Percentiles rank a stretch among this genome's conserved stretches.
Conservation (phyloP, 1,140 invertebrate species). For the Maconellicoccus hirsutus region DNA sequence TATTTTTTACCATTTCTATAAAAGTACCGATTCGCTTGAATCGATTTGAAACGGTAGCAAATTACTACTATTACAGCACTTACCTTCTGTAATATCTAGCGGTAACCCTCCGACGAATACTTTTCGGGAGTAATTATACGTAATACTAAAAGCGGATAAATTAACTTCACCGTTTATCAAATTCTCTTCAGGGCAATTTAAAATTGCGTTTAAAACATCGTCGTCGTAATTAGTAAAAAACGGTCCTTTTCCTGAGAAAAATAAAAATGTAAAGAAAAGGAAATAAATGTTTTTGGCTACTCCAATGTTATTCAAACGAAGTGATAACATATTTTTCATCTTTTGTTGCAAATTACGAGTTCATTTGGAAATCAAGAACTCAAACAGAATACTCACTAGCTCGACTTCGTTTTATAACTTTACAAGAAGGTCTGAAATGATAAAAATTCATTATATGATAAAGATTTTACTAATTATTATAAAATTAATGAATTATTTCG, state of each 20-base stretch:
- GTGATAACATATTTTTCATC: too few species aligned
- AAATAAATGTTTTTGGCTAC: too few species aligned
- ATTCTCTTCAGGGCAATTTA: neutral
- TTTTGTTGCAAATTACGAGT: too few species aligned
- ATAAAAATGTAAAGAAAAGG: neutral
- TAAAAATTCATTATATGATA: conserved; percentile 7
- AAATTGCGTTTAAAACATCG: neutral
- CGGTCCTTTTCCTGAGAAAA: neutral
- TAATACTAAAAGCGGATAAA: neutral
- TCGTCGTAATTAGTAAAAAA: neutral
- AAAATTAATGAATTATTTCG: too few species aligned
- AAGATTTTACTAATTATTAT: too few species aligned
- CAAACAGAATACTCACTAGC: neutral
- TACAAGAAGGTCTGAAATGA: conserved; percentile 12
- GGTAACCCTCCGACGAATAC: conserved; percentile 8
- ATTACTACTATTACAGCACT: neutral
- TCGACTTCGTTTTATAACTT: conserved; percentile 12
- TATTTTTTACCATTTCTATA: neutral
- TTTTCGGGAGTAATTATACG: neutral
- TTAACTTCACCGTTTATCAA: neutral
- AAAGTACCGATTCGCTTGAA: too few species aligned
- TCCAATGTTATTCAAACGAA: too few species aligned
- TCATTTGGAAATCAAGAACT: neutral
- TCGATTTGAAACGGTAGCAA: neutral
- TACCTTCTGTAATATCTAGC: conserved; percentile 10